Evolutionary conservation across 2,113 vertebrate genomes (phyloP), one percentile per base, ranked within the genome.

Genomic region (Dromaius novaehollandiae): DNA sequence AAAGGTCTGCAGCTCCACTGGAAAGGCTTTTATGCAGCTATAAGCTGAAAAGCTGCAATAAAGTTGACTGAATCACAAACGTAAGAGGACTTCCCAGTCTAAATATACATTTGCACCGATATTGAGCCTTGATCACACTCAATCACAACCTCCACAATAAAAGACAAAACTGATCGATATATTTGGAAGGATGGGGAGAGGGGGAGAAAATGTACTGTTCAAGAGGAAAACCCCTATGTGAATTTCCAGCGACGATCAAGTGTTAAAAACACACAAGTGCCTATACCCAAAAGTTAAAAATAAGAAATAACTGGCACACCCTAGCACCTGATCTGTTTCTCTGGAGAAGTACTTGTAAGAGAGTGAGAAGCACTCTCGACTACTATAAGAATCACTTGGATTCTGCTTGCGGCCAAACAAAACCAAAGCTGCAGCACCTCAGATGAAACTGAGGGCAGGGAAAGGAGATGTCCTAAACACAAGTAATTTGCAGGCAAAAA

Each of bases 1-100:
- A 87, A 9, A 2, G 5, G 18, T 26, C 78, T 89, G 58, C 74
- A 91, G 16, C 40, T 65, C 61, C 61, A 64, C 42, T 24, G 11
- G 22, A 51, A 85, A 89, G 53, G 79, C 16, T 25, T 87, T 92
- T 8, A 68, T 30, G 51, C 77, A 92, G 17, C 36, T 89, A 9
- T 48, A 71, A 55, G 38, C 28, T 65, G 48, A 82, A 93, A 89
- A 91, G 36, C 30, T 88, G 15, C 75, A 73, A 51, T 71, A 66
- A 95, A 81, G 24, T 11, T 51, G 46, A 89, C 48, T 58, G 68
- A 88, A 70, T 85, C 71, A 85, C 70, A 88, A 88, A 85, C 6
- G 2, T 7, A 85, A 76, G 38, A 89, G 46, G 40, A 66, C 34
- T 74, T 19, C 11, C 51, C 14, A 50, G 53, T 18, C 80, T 61